Conservation (phyloP, 1,140 invertebrate species). For the Drosophila nasuta region DNA sequence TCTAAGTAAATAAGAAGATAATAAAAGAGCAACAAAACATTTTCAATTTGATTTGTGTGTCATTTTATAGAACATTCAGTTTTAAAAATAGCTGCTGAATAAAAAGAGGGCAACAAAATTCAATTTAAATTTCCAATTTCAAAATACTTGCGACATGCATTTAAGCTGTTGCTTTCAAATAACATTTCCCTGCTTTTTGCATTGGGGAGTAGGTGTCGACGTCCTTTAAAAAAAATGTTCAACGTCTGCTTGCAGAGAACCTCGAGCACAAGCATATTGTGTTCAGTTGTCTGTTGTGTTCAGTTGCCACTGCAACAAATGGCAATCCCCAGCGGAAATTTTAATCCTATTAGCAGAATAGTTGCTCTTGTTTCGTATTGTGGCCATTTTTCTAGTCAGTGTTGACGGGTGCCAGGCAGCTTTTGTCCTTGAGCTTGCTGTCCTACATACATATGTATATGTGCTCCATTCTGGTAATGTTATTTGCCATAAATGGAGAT, state of each 20-base stretch:
- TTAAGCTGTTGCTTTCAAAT: no score
- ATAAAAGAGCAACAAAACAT: not conserved
- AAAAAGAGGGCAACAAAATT: no score
- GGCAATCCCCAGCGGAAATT: constrained; percentile 41
- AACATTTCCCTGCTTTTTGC: not conserved
- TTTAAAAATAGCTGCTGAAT: no score
- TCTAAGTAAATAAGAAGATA: not conserved
- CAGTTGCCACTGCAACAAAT: constrained; percentile 1
- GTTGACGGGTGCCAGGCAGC: constrained; percentile 12
- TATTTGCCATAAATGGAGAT: constrained; percentile 33
- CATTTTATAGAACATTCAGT: no score
- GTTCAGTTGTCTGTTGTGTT: not conserved
- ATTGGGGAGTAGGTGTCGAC: not conserved
- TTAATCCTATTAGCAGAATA: constrained; percentile 71
- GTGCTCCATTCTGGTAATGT: constrained; percentile 1
- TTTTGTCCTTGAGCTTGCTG: constrained; percentile 65
- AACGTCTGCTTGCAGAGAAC: not conserved
- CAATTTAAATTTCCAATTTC: no score
- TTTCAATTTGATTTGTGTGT: no score
- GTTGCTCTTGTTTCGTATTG: constrained; percentile 64
- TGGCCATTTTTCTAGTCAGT: constrained; percentile 50
- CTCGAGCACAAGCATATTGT: not conserved
- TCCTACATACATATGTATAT: constrained; percentile 1
- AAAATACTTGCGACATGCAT: no score
- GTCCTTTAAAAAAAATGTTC: constrained; percentile 1